Conservation (phyloP, 2,797 vertebrate genomes). For the Hylomyscus alleni region DNA sequence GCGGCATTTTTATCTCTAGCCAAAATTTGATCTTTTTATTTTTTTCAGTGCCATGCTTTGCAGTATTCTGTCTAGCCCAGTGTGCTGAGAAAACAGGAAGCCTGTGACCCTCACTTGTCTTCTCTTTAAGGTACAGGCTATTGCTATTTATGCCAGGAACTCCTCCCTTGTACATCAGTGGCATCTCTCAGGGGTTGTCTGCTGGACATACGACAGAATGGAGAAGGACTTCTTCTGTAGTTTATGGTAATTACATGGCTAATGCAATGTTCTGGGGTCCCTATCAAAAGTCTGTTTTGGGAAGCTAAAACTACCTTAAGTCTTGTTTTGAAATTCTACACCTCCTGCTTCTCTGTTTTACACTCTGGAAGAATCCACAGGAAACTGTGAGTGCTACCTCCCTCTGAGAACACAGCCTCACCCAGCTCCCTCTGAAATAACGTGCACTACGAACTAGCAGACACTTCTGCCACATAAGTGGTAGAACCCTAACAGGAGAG, state of each 20-base stretch:
- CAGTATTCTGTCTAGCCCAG: conserved; percentile 83
- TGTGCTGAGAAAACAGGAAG: conserved; percentile 71
- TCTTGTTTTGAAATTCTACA: not conserved
- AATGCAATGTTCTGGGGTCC: conserved; percentile 70
- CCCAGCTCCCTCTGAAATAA: not conserved
- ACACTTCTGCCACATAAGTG: not conserved
- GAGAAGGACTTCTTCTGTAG: conserved; percentile 55
- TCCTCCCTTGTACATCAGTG: not conserved
- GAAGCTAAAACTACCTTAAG: conserved; percentile 1
- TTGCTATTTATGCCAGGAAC: conserved; percentile 76
- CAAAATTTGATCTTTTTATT: conserved; percentile 79
- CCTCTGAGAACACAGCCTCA: not conserved
- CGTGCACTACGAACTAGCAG: not conserved
- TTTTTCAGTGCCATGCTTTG: conserved; percentile 82
- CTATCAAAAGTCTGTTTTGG: conserved; percentile 51
- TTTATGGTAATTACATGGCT: conserved; percentile 51
- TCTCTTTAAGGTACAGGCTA: conserved; percentile 81
- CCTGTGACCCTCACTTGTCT: conserved; percentile 67
- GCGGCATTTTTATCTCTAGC: conserved; percentile 88
- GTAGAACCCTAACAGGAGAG: not conserved
- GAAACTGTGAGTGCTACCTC: not conserved
- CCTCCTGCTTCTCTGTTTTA: not conserved
- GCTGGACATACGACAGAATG: conserved; percentile 16
- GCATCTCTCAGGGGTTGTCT: not conserved
- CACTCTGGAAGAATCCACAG: not conserved